Evolutionary conservation across 2,888 invertebrate species (phyloP).

Genomic region (Sinohyriopsis cumingii): DNA sequence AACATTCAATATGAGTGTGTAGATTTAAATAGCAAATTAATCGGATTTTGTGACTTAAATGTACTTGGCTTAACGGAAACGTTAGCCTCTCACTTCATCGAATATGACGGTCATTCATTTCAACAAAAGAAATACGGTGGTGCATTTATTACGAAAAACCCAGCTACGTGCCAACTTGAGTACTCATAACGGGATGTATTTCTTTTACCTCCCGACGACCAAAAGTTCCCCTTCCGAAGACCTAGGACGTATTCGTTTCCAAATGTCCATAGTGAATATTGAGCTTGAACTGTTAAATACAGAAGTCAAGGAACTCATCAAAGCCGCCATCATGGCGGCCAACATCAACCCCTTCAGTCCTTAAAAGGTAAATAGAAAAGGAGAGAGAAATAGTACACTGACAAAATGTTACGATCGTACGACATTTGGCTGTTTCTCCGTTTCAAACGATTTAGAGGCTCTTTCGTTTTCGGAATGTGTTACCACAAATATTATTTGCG

Average conservation of each 20-base stretch:
- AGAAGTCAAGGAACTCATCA: slow-evolving; percentile 75
- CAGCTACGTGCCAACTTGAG: no score
- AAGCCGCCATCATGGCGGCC: slow-evolving; percentile 76
- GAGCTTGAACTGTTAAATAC: slow-evolving; percentile 76
- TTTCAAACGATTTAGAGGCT: no score
- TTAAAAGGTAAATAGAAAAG: slow-evolving; percentile 16
- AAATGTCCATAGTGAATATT: slow-evolving; percentile 76
- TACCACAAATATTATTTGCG: no score
- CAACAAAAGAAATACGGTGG: no score
- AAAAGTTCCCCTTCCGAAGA: slow-evolving; percentile 65
- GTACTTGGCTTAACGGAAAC: not conserved
- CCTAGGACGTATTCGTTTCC: slow-evolving; percentile 62
- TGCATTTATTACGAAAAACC: slow-evolving; percentile 45
- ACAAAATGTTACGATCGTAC: no score
- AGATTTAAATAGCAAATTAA: no score
- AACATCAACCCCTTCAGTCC: slow-evolving; percentile 71
- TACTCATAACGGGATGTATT: not conserved
- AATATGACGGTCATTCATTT: not conserved
- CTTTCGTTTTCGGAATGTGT: no score
- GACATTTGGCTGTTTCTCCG: no score
- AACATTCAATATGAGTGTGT: no score
- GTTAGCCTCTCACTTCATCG: not conserved
- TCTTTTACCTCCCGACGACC: slow-evolving; percentile 63
- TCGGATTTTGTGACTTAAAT: no score
- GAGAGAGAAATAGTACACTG: not conserved